Percentiles rank a stretch among this genome's conserved stretches.
Conservation (phyloP, 2,113 vertebrate species). For the Mobula hypostoma region DNA sequence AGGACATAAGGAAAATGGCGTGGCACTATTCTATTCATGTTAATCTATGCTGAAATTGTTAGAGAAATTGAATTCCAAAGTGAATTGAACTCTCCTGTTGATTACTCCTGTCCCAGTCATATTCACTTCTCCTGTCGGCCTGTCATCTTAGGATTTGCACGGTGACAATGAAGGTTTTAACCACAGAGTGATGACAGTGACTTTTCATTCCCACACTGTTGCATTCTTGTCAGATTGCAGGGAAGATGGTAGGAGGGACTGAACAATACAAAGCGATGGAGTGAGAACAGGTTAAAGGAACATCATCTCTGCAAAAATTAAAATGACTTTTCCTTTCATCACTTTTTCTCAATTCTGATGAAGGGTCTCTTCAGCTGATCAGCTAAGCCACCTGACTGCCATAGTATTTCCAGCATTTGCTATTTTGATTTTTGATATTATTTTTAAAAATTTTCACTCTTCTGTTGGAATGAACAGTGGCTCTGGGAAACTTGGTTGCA, state of each 20-base stretch:
- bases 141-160: background rate
- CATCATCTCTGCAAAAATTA: too few relatives aligned
- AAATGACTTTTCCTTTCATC: too few relatives aligned
- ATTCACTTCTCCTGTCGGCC: background rate
- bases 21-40: too few relatives aligned
- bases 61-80: background rate
- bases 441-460: too few relatives aligned
- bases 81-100: background rate
- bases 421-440: too few relatives aligned
- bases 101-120: background rate
- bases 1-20: background rate
- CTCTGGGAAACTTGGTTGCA: background rate
- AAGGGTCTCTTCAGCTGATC: too few relatives aligned
- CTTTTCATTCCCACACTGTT: background rate
- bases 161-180: background rate
- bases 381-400: too few relatives aligned
- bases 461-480: background rate
- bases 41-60: background rate
- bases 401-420: too few relatives aligned
- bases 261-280: too few relatives aligned
- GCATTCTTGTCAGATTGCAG: background rate
- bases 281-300: too few relatives aligned
- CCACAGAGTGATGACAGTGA: background rate
- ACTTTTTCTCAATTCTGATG: too few relatives aligned
- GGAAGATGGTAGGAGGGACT: too few relatives aligned